Evolutionary conservation across 2,113 vertebrate species (phyloP).

Genomic region (Amphiprion percula): DNA sequence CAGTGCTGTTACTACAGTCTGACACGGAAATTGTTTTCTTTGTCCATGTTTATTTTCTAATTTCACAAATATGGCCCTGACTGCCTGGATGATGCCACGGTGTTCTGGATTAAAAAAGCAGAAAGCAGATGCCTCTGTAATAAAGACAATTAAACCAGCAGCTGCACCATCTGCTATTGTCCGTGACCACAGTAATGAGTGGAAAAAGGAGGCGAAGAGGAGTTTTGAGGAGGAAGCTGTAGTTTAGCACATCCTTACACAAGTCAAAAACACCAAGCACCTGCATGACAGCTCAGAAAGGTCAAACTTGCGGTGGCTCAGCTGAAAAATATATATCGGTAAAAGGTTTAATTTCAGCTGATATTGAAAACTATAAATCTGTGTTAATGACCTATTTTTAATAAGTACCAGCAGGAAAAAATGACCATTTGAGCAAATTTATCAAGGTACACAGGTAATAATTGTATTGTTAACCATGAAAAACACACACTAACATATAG

Average conservation of each 20-base stretch:
- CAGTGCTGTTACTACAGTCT: not conserved
- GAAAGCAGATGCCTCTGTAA: conserved; percentile 77
- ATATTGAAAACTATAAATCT: too few species aligned
- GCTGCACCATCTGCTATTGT: conserved; percentile 73
- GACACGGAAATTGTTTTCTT: conserved; percentile 19
- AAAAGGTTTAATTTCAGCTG: too few species aligned
- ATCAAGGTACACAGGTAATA: too few species aligned
- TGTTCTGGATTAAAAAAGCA: conserved; percentile 67
- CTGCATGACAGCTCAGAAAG: not conserved
- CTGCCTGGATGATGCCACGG: conserved; percentile 29
- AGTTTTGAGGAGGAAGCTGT: conserved; percentile 23
- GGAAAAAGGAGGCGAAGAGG: conserved; percentile 45
- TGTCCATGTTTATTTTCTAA: conserved; percentile 40
- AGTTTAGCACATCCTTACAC: conserved; percentile 18
- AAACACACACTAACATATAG: too few species aligned
- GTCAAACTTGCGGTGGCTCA: not conserved
- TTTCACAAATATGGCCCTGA: conserved; percentile 49
- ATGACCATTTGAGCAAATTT: too few species aligned
- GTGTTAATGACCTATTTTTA: too few species aligned
- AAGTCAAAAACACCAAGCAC: not conserved
- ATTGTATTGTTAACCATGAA: too few species aligned
- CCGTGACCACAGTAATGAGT: conserved; percentile 69
- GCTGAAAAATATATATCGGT: too few species aligned
- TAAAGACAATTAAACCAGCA: conserved; percentile 79
- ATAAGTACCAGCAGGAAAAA: too few species aligned